These are phyloP conservation scores for Mormyrops attenuatus DNA, from an alignment of 2,797 vertebrate genomes.

Conservation along the genomic window DNA sequence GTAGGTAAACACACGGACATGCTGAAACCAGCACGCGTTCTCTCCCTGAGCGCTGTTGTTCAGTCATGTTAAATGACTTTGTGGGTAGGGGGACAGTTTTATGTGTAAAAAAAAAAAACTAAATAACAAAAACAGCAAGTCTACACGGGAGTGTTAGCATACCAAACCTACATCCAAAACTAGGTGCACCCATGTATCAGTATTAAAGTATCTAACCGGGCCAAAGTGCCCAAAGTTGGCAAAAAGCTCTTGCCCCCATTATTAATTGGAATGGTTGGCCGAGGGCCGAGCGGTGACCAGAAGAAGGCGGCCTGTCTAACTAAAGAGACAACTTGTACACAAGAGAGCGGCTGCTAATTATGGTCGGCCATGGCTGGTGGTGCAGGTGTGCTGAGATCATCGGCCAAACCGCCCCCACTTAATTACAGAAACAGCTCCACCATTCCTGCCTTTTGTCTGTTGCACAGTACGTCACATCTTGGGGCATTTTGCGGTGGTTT, in stretches of 20 bases:
- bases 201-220: neutral
- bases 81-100: neutral
- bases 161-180: neutral
- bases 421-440: neutral
- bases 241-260: neutral
- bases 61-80: neutral
- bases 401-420: neutral
- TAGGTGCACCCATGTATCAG: neutral
- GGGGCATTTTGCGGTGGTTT: neutral
- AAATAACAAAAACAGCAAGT: neutral
- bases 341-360: neutral
- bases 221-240: neutral
- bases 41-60: neutral
- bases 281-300: neutral
- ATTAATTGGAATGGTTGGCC: neutral
- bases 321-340: neutral
- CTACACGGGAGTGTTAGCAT: neutral
- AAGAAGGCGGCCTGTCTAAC: neutral
- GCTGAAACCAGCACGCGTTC: neutral
- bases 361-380: neutral
- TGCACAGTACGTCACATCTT: slow-evolving; percentile 5
- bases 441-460: neutral
- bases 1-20: neutral
- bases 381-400: neutral
- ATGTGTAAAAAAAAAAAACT: neutral